Evolutionary conservation across 2,797 vertebrate species (phyloP).

Genomic region (Rhadinocentrus ornatus): DNA sequence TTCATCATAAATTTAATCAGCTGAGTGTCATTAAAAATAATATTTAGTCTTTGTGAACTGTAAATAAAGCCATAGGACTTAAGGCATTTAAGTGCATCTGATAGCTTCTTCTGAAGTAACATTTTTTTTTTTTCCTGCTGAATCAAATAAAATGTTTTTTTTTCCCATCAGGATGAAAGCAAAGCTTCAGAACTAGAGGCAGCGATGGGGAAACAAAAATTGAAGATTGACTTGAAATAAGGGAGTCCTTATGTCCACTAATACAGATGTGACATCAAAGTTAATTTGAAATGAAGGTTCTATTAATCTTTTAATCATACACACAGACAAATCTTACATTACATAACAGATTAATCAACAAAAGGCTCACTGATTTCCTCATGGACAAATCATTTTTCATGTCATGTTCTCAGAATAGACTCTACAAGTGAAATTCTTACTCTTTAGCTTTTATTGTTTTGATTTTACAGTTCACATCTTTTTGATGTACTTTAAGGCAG

Average conservation of each 20-base stretch:
- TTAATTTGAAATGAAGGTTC: constrained; percentile 7
- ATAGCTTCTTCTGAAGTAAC: not conserved
- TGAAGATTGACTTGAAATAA: constrained; percentile 74
- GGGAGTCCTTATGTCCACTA: constrained; percentile 12
- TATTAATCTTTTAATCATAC: constrained; percentile 5
- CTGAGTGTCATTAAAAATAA: too few relatives aligned
- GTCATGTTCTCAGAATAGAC: not conserved
- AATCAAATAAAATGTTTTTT: constrained; percentile 3
- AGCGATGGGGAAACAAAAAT: constrained; percentile 87
- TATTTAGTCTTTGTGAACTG: too few relatives aligned
- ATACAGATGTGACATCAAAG: not conserved
- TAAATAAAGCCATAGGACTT: not conserved
- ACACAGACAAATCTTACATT: not conserved
- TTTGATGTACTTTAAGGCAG: not conserved
- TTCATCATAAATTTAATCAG: too few relatives aligned
- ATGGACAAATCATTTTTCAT: not conserved
- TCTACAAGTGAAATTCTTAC: not conserved
- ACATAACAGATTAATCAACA: constrained; percentile 5
- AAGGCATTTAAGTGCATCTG: not conserved
- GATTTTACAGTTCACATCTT: not conserved
- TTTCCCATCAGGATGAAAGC: constrained; percentile 67
- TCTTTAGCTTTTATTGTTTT: not conserved
- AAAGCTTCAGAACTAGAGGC: constrained; percentile 84
- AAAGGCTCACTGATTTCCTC: not conserved
- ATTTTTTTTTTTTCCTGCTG: not conserved